A percentile compares a stretch with the other conserved stretches of the same genome.
Conservation (phyloP, 1,140 invertebrate species). For the Panagrolaimus sp. region DNA sequence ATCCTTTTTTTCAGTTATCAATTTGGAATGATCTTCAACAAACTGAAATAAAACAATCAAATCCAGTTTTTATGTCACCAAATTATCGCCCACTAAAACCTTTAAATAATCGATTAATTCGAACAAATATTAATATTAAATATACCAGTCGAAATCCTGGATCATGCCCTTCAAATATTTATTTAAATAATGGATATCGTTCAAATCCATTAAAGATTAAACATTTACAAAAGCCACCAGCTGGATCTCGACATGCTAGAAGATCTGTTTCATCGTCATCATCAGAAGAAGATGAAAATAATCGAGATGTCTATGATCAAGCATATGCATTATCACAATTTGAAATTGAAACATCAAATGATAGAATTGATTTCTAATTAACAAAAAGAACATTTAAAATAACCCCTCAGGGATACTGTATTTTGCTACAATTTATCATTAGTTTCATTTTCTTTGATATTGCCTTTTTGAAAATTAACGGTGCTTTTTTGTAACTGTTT, state of each 20-base stretch:
- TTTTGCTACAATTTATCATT: too few species aligned
- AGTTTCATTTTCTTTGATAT: too few species aligned
- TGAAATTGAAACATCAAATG: slow-evolving; percentile 4
- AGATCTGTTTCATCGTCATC: not conserved
- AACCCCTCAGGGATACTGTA: too few species aligned
- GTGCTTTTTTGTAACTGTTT: too few species aligned
- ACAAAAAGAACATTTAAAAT: too few species aligned
- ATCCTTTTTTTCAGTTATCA: slow-evolving; percentile 69
- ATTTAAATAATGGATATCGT: slow-evolving; percentile 54
- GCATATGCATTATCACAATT: not conserved
- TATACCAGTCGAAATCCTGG: slow-evolving; percentile 8
- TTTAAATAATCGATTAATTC: slow-evolving; percentile 80
- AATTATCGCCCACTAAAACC: slow-evolving; percentile 84
- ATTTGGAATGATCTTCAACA: slow-evolving; percentile 78
- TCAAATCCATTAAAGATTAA: slow-evolving; percentile 39
- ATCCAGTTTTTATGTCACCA: slow-evolving; percentile 78
- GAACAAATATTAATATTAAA: slow-evolving; percentile 93
- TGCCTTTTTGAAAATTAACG: too few species aligned
- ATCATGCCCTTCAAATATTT: slow-evolving; percentile 50
- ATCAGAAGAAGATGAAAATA: not conserved
- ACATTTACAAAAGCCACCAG: not conserved
- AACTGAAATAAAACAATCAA: slow-evolving; percentile 74
- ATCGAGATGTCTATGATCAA: slow-evolving; percentile 3
- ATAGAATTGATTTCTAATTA: not conserved
- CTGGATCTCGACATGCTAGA: not conserved